phyloP scores from a whole-genome alignment of 2,113 vertebrate genomes.

The Python bivittatus region DNA sequence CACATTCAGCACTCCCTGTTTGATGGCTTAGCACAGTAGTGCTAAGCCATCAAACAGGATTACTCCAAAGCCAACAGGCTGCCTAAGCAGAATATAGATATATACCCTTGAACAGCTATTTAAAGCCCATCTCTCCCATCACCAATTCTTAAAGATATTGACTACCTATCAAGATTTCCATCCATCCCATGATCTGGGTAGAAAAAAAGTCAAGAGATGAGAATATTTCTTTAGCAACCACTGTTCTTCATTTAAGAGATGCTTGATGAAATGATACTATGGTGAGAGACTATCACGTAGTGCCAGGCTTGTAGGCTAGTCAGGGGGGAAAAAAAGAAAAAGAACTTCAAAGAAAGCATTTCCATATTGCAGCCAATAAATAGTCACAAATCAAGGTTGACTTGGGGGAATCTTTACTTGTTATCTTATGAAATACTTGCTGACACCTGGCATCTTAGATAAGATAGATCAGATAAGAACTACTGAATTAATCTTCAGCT shows the following conservation, averaged over 20 bases:
- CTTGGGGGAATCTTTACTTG: neutral
- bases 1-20: no score
- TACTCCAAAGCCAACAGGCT: no score
- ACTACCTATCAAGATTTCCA: neutral
- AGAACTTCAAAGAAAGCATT: neutral
- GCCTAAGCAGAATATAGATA: no score
- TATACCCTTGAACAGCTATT: neutral
- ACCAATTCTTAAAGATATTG: constrained; percentile 11
- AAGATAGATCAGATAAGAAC: constrained; percentile 20
- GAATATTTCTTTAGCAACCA: constrained; percentile 52
- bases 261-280: constrained; percentile 26
- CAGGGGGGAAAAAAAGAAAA: rapidly evolving
- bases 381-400: neutral
- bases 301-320: neutral
- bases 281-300: neutral
- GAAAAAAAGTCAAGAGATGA: neutral
- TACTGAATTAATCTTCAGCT: neutral
- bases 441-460: constrained; percentile 35
- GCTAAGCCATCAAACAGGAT: no score
- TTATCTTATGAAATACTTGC: constrained; percentile 22
- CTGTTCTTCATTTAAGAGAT: constrained; percentile 6
- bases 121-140: neutral
- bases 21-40: no score
- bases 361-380: neutral
- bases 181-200: constrained; percentile 4